Base-by-base conservation (phyloP, 2,797 vertebrate species). In the Chrosomus eos region DNA sequence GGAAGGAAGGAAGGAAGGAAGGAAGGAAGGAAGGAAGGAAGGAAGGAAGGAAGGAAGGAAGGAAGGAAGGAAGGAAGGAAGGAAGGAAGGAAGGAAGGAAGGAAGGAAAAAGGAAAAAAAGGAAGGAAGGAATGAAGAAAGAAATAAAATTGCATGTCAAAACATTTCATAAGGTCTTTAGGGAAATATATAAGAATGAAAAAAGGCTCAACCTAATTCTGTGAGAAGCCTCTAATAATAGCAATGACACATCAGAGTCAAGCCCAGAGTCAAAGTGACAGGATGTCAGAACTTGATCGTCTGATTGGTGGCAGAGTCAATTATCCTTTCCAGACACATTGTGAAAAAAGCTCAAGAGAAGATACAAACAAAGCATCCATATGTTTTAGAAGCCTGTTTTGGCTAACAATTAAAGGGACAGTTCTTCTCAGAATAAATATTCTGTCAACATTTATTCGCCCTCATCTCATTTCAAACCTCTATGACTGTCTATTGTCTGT, bases 181-280 rank as follows among this genome's bases (percentile, higher is more conserved):
- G 26, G 36, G 43, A 67, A 60, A 60, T 21, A 55, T 14, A 23
- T 31, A 28, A 48, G 13, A 5, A 31, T 5, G 36, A 51, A 66
- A 72, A 55, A 23, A 53, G 43, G 18, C 28, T 67, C 84, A 43
- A 18, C 62, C 60, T 53, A n/a, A 67, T 58, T 36, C 74, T 79
- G 38, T 58, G 23, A 79, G 40, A 84, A 79, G 28, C 28, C 67
- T 71, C 62, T 72, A 85, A 64, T 85, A 80, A 85, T 78, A 85
- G 40, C 9, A 48, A 36, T 73, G 75, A 73, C 40, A 85, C 67
- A 60, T 79, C 53, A 38, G 68, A 90, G 90, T 91, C 90, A 91
- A 82, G 33, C 85, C 85, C 74, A 86, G 90, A 93, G 92, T 91
- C 87, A 91, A 93, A 91, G 83, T 93, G 92, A 94, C 92, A 91